Evolutionary conservation across 2,888 invertebrate species (phyloP), one percentile per base, ranked within the genome.

Genomic region (Coenonympha arcania): DNA sequence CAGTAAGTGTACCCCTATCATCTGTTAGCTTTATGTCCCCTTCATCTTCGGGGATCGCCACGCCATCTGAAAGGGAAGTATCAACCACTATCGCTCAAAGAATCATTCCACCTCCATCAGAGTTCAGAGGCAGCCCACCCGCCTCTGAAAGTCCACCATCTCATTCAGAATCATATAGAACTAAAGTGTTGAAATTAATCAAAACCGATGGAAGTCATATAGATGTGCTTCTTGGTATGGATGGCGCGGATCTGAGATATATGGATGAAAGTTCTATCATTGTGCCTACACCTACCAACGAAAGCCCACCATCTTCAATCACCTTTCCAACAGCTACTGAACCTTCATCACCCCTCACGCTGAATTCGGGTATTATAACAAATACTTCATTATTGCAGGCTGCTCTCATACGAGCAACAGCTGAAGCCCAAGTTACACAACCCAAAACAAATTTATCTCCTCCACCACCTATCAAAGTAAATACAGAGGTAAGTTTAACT

Each of bases 241-340:
- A 95, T 69, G 93, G 92, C 54, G 93, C 93, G n/a, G 95, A 96
- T 76, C 81, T 96, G 46, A 89, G 93, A 39, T 96, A 90, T 75
- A 95, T 96, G 95, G 96, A 96, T 71, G 95, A 96, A 71, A 95
- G 95, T 74, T 95, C 95, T 20, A 89, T 95, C 34, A 91, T 92
- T 59, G 87, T 94, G 51, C 90, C 93, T 49, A 93, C 94, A 56
- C 93, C 94, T 11, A 90, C 90, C 50, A 91, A 90, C 65, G 94
- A 94, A 72, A 93, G 92, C 67, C 92, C 93, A 36, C 91, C 92
- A 8, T 90, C 92, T 52, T 90, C 91, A 20, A 78, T 89, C 39
- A 89, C 88, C 53, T 88, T 88, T 57, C 87, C 88, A 15, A 88
- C 88, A 34, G 88, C 88, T 19, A 89, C 90, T 52, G 89, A 90